Conservation (phyloP, 37 sponge, comb jelly and placozoan genomes). For the Lycopodina hypogea region DNA sequence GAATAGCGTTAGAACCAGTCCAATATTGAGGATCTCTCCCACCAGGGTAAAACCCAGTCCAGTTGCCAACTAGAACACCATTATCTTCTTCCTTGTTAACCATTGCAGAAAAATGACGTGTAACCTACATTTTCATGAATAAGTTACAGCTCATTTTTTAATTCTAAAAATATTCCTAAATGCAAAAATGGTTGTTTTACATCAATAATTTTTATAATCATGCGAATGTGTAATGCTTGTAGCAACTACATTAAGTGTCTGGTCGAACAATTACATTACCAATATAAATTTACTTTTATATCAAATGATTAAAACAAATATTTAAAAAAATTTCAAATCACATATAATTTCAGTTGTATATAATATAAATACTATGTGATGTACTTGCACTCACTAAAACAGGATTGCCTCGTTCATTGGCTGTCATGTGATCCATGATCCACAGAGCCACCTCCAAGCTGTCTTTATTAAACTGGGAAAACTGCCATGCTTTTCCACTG, state of each 20-base stretch:
- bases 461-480: slow-evolving; percentile 63
- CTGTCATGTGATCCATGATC: slow-evolving; percentile 15
- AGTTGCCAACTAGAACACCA: slow-evolving; percentile 62
- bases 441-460: slow-evolving; percentile 42
- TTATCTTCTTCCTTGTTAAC: slow-evolving; percentile 22
- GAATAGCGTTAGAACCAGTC: slow-evolving; percentile 70
- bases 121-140: slow-evolving; percentile 15
- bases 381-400: background rate
- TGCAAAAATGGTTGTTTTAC: too few species aligned
- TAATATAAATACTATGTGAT: too few species aligned
- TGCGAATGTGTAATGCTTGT: too few species aligned
- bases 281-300: too few species aligned
- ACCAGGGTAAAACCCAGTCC: slow-evolving; percentile 67
- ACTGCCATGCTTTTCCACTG: slow-evolving; percentile 65
- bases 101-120: slow-evolving; percentile 34
- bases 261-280: too few species aligned
- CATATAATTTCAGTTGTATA: too few species aligned
- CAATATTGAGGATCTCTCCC: slow-evolving; percentile 52
- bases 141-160: too few species aligned
- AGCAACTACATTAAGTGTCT: too few species aligned
- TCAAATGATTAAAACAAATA: too few species aligned
- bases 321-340: too few species aligned
- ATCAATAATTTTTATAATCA: too few species aligned
- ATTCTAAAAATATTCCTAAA: too few species aligned
- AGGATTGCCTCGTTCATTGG: slow-evolving; percentile 27